Evolutionary conservation across 2,888 invertebrate species (phyloP).

Genomic region (Apotomis capreana): DNA sequence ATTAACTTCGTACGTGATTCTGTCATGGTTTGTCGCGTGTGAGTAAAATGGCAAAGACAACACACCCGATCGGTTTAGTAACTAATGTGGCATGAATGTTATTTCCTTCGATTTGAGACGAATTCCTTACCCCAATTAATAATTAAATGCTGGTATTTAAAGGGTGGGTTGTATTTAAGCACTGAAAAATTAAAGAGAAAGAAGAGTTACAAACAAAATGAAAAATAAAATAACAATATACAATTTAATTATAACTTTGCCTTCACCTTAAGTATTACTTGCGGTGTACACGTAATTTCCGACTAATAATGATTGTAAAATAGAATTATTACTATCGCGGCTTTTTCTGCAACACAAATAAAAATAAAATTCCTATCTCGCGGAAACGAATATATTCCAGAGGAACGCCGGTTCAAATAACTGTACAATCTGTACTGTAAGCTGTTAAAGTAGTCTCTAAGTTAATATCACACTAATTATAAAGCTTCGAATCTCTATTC

Average conservation of each 20-base stretch:
- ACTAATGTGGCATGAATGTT: conserved; percentile 34
- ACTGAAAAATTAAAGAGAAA: conserved; percentile 75
- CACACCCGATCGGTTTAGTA: conserved; percentile 41
- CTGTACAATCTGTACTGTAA: too few relatives aligned
- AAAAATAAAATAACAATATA: conserved; percentile 40
- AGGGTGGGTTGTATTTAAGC: conserved; percentile 47
- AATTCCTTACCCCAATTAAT: conserved; percentile 67
- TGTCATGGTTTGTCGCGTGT: not conserved
- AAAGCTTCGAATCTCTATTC: too few relatives aligned
- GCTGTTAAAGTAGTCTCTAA: too few relatives aligned
- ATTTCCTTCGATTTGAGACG: conserved; percentile 56
- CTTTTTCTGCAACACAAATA: conserved; percentile 41
- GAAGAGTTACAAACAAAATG: conserved; percentile 47
- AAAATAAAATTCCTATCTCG: conserved; percentile 39
- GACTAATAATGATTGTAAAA: too few relatives aligned
- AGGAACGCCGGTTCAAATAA: too few relatives aligned
- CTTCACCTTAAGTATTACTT: too few relatives aligned
- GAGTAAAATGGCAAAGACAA: conserved; percentile 18
- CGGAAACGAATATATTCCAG: too few relatives aligned
- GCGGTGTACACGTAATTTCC: too few relatives aligned
- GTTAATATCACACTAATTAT: too few relatives aligned
- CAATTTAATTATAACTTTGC: too few relatives aligned
- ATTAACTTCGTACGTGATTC: not conserved
- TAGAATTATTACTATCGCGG: too few relatives aligned
- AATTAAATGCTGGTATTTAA: conserved; percentile 64